Conservation (phyloP, 2,113 vertebrate species). For the Colaptes auratus region DNA sequence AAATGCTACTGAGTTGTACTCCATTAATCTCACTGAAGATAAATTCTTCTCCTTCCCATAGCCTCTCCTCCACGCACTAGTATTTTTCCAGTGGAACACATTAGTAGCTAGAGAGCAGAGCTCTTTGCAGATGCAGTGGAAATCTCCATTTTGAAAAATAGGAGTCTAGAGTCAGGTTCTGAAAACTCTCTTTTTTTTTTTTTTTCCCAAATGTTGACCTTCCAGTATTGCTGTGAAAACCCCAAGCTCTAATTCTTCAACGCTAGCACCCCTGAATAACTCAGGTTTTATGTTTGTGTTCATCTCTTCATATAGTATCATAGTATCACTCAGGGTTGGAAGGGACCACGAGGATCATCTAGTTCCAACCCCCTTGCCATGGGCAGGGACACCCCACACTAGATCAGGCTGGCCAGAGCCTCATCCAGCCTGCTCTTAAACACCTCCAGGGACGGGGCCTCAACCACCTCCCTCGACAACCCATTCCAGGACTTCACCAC, state of each 20-base stretch:
- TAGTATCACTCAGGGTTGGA: too few relatives aligned
- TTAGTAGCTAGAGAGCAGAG: background rate
- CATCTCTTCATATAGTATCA: background rate
- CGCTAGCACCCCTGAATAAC: background rate
- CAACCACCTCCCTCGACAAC: too few relatives aligned
- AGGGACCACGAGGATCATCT: too few relatives aligned
- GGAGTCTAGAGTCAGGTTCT: background rate
- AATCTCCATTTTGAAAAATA: background rate
- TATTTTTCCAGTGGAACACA: background rate
- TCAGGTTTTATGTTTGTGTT: background rate
- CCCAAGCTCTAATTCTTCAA: background rate
- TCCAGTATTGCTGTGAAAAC: background rate
- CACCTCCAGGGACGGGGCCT: too few relatives aligned
- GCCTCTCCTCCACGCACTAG: background rate
- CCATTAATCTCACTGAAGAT: conserved; percentile 5
- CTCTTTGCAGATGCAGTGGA: conserved; percentile 23
- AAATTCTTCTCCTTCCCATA: conserved; percentile 5
- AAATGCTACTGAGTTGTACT: background rate
- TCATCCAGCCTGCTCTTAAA: too few relatives aligned
- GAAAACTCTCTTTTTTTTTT: background rate
- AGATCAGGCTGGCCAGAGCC: too few relatives aligned
- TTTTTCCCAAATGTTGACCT: background rate
- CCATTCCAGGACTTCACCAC: too few relatives aligned
- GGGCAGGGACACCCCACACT: too few relatives aligned
- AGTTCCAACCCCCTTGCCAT: too few relatives aligned